A percentile compares a stretch with the other conserved stretches of the same genome.
phyloP scores from a whole-genome alignment of 2,797 vertebrate genomes.

The Delichon dasypus region DNA sequence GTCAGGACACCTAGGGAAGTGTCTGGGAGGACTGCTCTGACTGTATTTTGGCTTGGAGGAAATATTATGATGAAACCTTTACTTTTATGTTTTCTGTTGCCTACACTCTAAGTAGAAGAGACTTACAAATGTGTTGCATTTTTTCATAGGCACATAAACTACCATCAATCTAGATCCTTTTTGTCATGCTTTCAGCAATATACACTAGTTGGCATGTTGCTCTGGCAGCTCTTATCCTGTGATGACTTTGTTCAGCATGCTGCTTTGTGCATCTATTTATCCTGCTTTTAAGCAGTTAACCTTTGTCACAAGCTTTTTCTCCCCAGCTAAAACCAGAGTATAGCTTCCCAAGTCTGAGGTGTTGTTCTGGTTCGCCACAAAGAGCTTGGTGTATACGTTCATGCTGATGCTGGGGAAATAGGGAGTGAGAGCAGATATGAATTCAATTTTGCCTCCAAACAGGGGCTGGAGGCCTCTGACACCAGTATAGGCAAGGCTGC shows the following conservation, averaged over 20 bases:
- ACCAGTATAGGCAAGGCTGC: neutral
- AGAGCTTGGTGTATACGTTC: neutral
- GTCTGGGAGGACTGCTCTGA: neutral
- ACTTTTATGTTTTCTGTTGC: neutral
- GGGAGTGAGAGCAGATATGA: neutral
- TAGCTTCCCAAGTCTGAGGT: neutral
- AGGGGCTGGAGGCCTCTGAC: neutral
- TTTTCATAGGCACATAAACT: neutral
- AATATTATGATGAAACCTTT: neutral
- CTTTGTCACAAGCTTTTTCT: neutral
- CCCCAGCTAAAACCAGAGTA: neutral
- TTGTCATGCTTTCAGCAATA: neutral
- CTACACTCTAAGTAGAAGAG: neutral
- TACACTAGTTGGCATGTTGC: neutral
- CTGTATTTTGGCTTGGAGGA: neutral
- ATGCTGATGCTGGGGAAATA: neutral
- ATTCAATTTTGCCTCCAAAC: neutral
- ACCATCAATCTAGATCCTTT: neutral
- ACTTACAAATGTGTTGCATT: neutral
- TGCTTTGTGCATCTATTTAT: neutral
- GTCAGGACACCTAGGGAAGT: neutral
- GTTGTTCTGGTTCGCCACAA: neutral
- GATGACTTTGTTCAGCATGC: neutral
- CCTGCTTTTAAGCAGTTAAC: neutral
- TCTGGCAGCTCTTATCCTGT: neutral